Evolutionary conservation across 2,113 vertebrate species (phyloP).

Genomic region (Erpornis zantholeuca): DNA sequence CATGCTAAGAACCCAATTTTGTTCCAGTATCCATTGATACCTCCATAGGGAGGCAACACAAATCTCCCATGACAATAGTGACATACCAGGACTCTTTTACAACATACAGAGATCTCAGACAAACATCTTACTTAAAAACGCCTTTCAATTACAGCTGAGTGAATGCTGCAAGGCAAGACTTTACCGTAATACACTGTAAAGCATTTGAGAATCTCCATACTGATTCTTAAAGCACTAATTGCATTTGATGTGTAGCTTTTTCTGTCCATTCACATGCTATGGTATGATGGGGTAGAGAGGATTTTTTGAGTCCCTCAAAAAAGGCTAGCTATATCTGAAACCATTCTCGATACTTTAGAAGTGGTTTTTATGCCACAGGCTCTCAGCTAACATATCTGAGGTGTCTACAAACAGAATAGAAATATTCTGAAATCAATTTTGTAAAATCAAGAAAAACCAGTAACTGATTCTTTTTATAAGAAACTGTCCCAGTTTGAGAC

Average conservation of each 20-base stretch:
- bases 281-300: not conserved
- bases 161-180: not conserved
- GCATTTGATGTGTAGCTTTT: not conserved
- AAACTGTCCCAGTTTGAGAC: no score
- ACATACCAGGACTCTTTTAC: not conserved
- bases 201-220: not conserved
- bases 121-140: not conserved
- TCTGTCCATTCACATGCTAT: not conserved
- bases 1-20: not conserved
- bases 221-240: not conserved
- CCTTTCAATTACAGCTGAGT: not conserved
- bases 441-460: not conserved
- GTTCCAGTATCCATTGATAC: not conserved
- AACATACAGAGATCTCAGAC: not conserved
- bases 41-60: not conserved
- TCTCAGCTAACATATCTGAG: not conserved
- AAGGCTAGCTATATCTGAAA: not conserved
- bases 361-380: not conserved
- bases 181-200: not conserved
- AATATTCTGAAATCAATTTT: not conserved
- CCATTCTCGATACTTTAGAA: not conserved
- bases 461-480: not conserved
- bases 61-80: not conserved
- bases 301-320: not conserved
- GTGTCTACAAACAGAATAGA: not conserved